Conservation (phyloP, 2,113 vertebrate genomes). For the Regulus satrapa region DNA sequence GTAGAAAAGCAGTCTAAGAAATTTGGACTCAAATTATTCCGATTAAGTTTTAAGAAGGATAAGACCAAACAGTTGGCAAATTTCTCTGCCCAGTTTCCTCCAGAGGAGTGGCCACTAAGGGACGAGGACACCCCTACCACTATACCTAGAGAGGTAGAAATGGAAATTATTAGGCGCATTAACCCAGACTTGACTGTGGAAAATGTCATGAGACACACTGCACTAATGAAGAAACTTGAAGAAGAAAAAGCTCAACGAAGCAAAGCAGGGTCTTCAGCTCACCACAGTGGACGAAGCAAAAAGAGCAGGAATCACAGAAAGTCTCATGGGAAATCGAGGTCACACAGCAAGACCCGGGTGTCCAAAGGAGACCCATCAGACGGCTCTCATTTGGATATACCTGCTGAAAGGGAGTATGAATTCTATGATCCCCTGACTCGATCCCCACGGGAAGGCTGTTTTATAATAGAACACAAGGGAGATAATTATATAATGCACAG, state of each 20-base stretch:
- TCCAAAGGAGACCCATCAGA: constrained; percentile 91
- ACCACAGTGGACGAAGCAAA: constrained; percentile 91
- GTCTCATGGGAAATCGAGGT: constrained; percentile 88
- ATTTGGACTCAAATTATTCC: constrained; percentile 94
- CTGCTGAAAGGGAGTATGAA: constrained; percentile 86
- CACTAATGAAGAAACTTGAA: constrained; percentile 97
- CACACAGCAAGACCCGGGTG: constrained; percentile 91
- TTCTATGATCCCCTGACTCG: constrained; percentile 84
- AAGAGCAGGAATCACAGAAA: constrained; percentile 90
- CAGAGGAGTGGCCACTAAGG: constrained; percentile 94
- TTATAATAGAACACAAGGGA: constrained; percentile 88
- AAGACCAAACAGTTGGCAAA: constrained; percentile 94
- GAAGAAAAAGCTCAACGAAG: constrained; percentile 93
- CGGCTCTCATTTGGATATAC: constrained; percentile 85
- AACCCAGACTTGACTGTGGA: constrained; percentile 98
- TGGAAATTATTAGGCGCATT: constrained; percentile 96
- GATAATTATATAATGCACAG: constrained; percentile 93
- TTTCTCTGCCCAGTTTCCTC: constrained; percentile 97
- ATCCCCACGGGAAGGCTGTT: constrained; percentile 87
- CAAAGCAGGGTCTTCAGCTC: constrained; percentile 90
- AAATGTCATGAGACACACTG: constrained; percentile 94
- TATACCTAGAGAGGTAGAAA: constrained; percentile 92
- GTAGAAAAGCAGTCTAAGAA: constrained; percentile 93
- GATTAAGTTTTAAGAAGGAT: constrained; percentile 97
- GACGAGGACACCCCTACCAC: constrained; percentile 92